A percentile compares a stretch with the other conserved stretches of the same genome.
phyloP scores from a whole-genome alignment of 2,888 invertebrate species.

The Eurois occulta region DNA sequence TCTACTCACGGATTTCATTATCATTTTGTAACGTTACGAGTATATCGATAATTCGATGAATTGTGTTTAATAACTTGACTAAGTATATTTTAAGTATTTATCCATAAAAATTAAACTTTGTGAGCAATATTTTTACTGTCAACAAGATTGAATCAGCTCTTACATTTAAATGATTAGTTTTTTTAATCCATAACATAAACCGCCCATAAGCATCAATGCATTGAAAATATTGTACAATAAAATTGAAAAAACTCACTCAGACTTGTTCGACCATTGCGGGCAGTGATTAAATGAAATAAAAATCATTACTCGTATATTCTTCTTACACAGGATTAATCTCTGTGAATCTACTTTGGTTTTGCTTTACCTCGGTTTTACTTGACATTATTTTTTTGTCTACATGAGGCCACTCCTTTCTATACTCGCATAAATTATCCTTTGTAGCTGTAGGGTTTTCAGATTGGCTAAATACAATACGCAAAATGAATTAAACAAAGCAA shows the following conservation, averaged over 20 bases:
- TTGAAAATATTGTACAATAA: background rate
- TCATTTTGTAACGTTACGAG: too few species aligned
- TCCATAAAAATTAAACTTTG: background rate
- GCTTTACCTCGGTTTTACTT: background rate
- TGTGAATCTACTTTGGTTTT: background rate
- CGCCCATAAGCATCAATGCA: background rate
- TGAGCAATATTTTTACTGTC: background rate
- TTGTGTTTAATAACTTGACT: too few species aligned
- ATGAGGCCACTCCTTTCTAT: background rate
- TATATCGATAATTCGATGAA: too few species aligned
- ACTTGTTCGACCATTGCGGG: background rate
- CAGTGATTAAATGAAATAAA: background rate
- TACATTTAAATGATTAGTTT: background rate
- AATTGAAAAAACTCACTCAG: background rate
- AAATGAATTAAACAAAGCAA: background rate
- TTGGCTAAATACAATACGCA: constrained; percentile 4
- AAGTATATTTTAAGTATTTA: background rate
- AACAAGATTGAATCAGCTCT: background rate
- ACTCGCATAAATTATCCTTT: background rate
- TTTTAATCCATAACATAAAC: background rate
- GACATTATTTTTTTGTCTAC: background rate
- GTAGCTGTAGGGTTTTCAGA: constrained; percentile 6
- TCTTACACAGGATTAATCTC: background rate
- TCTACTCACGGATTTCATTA: too few species aligned
- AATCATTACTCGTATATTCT: too few species aligned